Conservation (phyloP, 2,888 invertebrate genomes). For the Eumerus sabulonum region DNA sequence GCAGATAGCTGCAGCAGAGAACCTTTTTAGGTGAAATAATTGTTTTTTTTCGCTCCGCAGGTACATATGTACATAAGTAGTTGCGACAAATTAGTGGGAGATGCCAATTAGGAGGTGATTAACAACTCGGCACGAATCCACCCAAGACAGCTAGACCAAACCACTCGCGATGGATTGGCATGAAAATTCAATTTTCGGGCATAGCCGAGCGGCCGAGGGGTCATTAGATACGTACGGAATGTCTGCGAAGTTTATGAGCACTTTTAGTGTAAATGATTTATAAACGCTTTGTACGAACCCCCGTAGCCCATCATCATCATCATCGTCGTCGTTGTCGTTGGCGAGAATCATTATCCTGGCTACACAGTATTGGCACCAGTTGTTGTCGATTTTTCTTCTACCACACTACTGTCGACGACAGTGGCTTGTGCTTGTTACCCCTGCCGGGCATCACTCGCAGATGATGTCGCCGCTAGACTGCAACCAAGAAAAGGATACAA, state of each 20-base stretch:
- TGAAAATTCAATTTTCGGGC: no score
- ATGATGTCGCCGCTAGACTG: constrained; percentile 40
- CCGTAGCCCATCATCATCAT: background rate
- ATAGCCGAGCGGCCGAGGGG: no score
- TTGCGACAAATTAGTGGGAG: no score
- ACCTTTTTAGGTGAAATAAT: no score
- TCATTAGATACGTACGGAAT: constrained; percentile 1
- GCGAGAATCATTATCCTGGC: constrained; percentile 52
- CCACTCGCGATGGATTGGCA: no score
- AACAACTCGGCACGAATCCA: no score
- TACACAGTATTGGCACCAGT: constrained; percentile 67
- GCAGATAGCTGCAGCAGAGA: no score
- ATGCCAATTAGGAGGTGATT: no score
- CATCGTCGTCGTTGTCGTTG: no score
- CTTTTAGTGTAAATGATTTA: constrained; percentile 65
- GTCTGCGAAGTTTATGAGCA: constrained; percentile 63
- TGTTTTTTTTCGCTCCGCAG: no score
- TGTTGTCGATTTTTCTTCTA: constrained; percentile 65
- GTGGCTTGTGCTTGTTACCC: constrained; percentile 46
- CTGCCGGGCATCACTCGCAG: constrained; percentile 52
- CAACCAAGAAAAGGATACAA: constrained; percentile 19
- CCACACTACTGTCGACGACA: constrained; percentile 51
- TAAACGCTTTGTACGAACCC: constrained; percentile 37
- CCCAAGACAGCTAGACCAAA: no score
- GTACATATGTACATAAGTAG: no score